Conservation (phyloP, 2,113 vertebrate genomes). For the Perca schrenkii region DNA sequence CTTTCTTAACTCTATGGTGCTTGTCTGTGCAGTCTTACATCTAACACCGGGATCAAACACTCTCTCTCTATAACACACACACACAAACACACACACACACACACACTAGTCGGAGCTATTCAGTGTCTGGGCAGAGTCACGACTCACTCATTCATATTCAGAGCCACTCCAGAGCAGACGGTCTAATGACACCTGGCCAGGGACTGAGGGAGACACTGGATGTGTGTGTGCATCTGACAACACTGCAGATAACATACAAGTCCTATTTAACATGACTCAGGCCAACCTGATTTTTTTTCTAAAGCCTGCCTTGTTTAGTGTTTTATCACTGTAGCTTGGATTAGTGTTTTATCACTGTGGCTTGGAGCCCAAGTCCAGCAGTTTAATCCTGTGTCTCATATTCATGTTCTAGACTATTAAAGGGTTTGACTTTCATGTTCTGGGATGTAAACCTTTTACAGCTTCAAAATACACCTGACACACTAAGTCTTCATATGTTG, state of each 20-base stretch:
- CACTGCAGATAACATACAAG: not conserved
- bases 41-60: slow-evolving; percentile 21
- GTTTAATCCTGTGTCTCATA: not conserved
- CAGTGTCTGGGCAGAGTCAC: slow-evolving; percentile 56
- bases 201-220: slow-evolving; percentile 27
- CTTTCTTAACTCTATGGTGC: not conserved
- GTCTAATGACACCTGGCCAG: slow-evolving; percentile 67
- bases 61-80: not conserved
- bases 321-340: not conserved
- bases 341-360: not conserved
- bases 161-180: slow-evolving; percentile 58
- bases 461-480: not conserved
- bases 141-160: slow-evolving; percentile 80
- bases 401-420: not conserved
- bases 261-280: slow-evolving; percentile 5
- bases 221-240: not conserved
- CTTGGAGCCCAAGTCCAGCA: not conserved
- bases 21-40: slow-evolving; percentile 5
- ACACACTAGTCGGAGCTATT: slow-evolving; percentile 7
- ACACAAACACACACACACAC: slow-evolving; percentile 14
- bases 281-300: not conserved
- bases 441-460: not conserved
- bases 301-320: not conserved
- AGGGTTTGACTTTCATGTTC: slow-evolving; percentile 4
- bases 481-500: not conserved